Conservation (phyloP, 53 echinoderm and acorn worm species). For the Zoroaster sp. region DNA sequence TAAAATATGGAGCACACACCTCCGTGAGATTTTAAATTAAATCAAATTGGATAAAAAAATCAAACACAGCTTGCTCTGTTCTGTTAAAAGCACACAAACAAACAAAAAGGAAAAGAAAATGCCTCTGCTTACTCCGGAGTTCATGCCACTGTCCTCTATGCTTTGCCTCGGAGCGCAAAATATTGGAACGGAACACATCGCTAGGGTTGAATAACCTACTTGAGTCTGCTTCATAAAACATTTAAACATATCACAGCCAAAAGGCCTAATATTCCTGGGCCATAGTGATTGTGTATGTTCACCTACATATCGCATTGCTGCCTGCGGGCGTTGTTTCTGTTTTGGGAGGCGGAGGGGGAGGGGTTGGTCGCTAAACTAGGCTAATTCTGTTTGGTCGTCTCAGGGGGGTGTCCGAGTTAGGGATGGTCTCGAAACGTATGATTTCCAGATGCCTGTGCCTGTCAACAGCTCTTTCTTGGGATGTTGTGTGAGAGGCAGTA, state of each 20-base stretch:
- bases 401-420: constrained; percentile 45
- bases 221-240: constrained; percentile 26
- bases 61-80: constrained; percentile 42
- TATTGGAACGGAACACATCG: constrained; percentile 26
- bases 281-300: constrained; percentile 54
- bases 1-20: not conserved
- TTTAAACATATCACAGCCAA: constrained; percentile 40
- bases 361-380: constrained; percentile 49
- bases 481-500: not conserved
- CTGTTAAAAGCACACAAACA: not conserved
- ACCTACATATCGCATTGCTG: constrained; percentile 56
- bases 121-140: constrained; percentile 2
- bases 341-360: constrained; percentile 49
- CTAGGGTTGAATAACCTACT: constrained; percentile 50
- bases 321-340: constrained; percentile 54
- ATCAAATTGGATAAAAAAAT: constrained; percentile 28
- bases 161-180: constrained; percentile 27
- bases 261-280: constrained; percentile 22
- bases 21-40: constrained; percentile 7
- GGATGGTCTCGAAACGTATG: constrained; percentile 10
- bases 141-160: constrained; percentile 4
- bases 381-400: constrained; percentile 60
- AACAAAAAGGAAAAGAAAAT: not conserved
- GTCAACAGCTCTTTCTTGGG: not conserved
- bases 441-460: not conserved